A percentile compares a stretch with the other conserved stretches of the same genome.
Conservation (phyloP, 2,113 vertebrate species). For the Thamnophis sirtalis region DNA sequence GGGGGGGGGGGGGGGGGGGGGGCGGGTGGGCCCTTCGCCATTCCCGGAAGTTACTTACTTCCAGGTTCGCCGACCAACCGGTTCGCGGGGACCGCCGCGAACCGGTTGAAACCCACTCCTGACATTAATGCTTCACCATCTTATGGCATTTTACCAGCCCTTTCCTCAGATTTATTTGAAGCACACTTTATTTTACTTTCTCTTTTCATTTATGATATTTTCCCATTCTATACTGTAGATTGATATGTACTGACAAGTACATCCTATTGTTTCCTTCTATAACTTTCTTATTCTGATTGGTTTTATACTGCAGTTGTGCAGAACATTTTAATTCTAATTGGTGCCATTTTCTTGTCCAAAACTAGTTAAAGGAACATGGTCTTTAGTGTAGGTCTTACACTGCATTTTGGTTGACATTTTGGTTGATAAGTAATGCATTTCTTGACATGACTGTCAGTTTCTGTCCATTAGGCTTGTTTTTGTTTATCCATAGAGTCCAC, state of each 20-base stretch:
- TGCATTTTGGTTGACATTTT: neutral
- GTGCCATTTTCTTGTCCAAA: neutral
- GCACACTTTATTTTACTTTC: neutral
- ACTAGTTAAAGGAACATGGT: neutral
- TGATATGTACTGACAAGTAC: neutral
- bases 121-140: neutral
- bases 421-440: neutral
- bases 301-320: neutral
- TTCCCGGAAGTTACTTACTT: no score
- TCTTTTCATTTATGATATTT: neutral
- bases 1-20: no score
- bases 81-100: no score
- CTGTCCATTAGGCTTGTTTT: neutral
- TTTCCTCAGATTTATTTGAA: neutral
- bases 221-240: neutral
- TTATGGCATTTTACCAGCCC: neutral
- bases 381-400: neutral
- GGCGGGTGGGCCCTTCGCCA: no score
- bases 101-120: no score
- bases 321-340: neutral
- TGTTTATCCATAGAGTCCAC: neutral
- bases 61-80: no score
- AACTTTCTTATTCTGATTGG: neutral
- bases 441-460: neutral
- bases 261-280: neutral